Evolutionary conservation across 1,140 invertebrate species (phyloP), one percentile per base, ranked within the genome.

Genomic region (Drosophila guanche): DNA sequence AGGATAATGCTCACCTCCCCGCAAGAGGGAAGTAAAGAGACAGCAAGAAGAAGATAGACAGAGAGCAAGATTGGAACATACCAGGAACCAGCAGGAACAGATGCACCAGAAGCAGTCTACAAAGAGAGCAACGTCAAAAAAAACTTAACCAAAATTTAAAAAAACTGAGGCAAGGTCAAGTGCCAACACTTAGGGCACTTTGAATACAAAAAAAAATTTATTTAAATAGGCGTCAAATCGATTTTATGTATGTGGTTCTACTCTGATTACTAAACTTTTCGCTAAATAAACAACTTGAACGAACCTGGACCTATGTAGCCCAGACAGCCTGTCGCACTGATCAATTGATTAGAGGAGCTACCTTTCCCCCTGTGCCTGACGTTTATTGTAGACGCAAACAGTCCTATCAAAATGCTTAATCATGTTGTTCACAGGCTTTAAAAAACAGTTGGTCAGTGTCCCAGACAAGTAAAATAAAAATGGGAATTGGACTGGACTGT

Each of bases 1-100:
- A 74, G 70, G 70, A 74, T 74, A 74, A 74, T 73, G 70, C 69
- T 27, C 61, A 67, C 57, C 66, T 45, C 57, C 27, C 33, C 46
- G 54, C 70, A 46, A 70, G 65, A 40, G 67, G 54, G 27, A 57
- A 25, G 37, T 37, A 8, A 33, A 58, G 27, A 25, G 33, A 22
- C 14, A 47, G 25, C n/a, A 16, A 45, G 12, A 42, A 22, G 16
- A 3, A 61, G 29, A 73, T 72, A 33, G 45, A 62, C 16, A 42
- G 37, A 41, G 37, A 43, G 41, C 16, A 1, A 20, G 16, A 20
- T 20, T 20, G 0, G 23, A 40, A 29, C 37, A 53, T 20, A 52
- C 42, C 33, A 83, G 56, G 42, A 37, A 12, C 10, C 33, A 12
- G 33, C 33, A 37, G 33, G 33, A 12, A 1, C 10, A 12, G 10